These are phyloP conservation scores for Tiliqua scincoides DNA, from an alignment of 2,113 vertebrate genomes.

Conservation along the genomic window DNA sequence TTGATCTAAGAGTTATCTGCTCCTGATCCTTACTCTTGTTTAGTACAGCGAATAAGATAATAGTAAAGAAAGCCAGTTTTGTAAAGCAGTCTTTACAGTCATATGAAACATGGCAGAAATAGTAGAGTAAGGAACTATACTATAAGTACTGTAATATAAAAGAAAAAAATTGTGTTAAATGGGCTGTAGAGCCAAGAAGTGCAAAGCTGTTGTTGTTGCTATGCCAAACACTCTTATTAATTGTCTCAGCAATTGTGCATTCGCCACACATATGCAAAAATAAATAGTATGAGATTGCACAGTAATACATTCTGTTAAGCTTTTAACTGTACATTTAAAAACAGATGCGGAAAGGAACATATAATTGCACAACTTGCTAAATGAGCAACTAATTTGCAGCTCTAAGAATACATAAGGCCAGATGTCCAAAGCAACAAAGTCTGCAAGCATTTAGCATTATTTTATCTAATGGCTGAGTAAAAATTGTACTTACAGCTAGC, in stretches of 20 bases:
- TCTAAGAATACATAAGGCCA: background rate
- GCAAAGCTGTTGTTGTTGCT: background rate
- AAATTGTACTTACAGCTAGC: background rate
- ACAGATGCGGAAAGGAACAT: background rate
- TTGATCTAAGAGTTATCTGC: background rate
- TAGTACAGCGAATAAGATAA: background rate
- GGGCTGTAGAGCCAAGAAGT: background rate
- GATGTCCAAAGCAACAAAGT: background rate
- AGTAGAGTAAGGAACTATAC: background rate
- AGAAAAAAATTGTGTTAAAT: background rate
- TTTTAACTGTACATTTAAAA: background rate
- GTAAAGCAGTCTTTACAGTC: background rate
- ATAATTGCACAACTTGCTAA: background rate
- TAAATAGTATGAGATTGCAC: background rate
- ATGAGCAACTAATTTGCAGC: background rate
- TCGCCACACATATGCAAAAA: background rate
- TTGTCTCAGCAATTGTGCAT: background rate
- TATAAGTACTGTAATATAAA: background rate
- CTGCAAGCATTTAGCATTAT: background rate
- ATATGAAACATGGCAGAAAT: background rate
- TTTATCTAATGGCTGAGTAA: background rate
- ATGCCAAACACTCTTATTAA: background rate
- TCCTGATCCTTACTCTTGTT: background rate
- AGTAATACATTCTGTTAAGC: conserved; percentile 1
- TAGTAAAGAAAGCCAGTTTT: background rate